Conservation (phyloP, 2,888 invertebrate genomes). For the Sipunculus nudus region DNA sequence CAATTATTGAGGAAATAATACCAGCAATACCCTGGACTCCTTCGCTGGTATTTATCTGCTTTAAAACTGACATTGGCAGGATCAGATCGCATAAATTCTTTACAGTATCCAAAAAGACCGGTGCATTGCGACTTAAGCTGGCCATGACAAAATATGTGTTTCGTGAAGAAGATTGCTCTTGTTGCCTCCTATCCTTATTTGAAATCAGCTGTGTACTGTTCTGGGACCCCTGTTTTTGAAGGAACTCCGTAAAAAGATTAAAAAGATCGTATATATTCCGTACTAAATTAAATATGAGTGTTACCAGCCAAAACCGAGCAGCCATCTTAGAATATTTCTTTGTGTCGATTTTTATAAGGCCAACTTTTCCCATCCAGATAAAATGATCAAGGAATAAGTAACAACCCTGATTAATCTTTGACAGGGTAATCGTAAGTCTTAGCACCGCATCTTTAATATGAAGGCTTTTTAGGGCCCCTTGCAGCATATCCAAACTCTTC, state of each 20-base stretch:
- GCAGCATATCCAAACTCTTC: constrained; percentile 82
- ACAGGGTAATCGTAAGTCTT: constrained; percentile 78
- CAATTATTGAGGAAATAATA: constrained; percentile 82
- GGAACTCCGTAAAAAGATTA: constrained; percentile 40
- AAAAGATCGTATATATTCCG: constrained; percentile 82
- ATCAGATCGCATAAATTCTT: constrained; percentile 89
- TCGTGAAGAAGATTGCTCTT: too few relatives aligned
- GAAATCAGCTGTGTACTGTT: constrained; percentile 9
- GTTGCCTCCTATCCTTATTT: too few relatives aligned
- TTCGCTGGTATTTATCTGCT: constrained; percentile 80
- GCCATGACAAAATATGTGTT: constrained; percentile 32
- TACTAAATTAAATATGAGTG: constrained; percentile 80
- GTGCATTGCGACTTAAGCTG: constrained; percentile 47
- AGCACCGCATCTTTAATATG: constrained; percentile 78
- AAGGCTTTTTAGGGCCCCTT: constrained; percentile 77
- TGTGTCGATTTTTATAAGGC: constrained; percentile 72
- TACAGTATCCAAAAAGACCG: constrained; percentile 79
- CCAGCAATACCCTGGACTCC: constrained; percentile 82
- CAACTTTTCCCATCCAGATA: constrained; percentile 77
- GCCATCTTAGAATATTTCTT: constrained; percentile 77
- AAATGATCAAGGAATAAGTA: constrained; percentile 87
- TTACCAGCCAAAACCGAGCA: constrained; percentile 82
- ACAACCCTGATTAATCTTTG: constrained; percentile 81
- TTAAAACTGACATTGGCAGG: constrained; percentile 84
- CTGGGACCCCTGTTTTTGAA: constrained; percentile 30